Evolutionary conservation across 2,797 vertebrate genomes (phyloP), one percentile per base, ranked within the genome.

Genomic region (Silurus aristotelis): DNA sequence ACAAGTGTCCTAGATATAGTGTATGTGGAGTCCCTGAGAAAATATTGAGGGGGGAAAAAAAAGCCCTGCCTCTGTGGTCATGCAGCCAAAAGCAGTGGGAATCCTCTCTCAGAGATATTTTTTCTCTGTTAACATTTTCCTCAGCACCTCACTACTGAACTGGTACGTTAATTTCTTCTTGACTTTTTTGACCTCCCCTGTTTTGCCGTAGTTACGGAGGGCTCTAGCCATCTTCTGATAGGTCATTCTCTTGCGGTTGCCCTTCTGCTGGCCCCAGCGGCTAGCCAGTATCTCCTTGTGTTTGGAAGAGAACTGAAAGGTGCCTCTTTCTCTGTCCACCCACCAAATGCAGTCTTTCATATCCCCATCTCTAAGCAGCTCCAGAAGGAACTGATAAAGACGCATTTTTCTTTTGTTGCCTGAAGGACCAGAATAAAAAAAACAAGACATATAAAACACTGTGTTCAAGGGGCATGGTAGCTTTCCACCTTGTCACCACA

Each of bases 341-440:
- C 98, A 99, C 98, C 98, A 99, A 93, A 99, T 98, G 92, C 97
- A 97, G 85, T 99, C 97, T 87, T 96, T 97, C 98, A 99, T 98
- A 90, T 98, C 96, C 66, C 97, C 97, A 0, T 94, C 97, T 90
- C 94, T 95, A 78, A 99, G 95, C 90, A 99, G 94, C 89, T 99
- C 97, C 89, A 99, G 93, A 89, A 99, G 97, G 93, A 99, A 99
- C 93, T 99, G 98, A 91, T 99, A 99, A 77, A 99, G 92, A 73
- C 98, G 97, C 84, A 98, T 97, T 92, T 99, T 99, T 90, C 96
- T 98, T 94, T 97, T 99, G 94, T 94, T 97, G 85, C 93, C 98
- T 99, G 88, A 13, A 87, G 77, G 66, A 85, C 8, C 75, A 80
- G 6, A 73, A 58, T 31, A 56, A 76, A 61, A 61, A 20, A 73